Conservation (phyloP, 1,140 invertebrate species). For the Melanaphis sacchari region DNA sequence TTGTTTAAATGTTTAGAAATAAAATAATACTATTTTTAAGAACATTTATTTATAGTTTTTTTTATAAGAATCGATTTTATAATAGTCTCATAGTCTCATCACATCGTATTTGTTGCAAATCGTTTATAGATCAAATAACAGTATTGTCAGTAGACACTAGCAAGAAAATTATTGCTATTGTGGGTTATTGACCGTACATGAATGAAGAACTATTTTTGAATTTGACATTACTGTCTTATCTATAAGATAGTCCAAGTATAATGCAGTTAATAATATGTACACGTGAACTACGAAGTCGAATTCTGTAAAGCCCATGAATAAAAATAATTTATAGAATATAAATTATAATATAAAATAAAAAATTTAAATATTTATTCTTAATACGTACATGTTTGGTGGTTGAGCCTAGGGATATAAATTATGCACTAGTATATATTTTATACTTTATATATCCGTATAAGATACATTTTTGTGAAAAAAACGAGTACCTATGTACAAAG, state of each 20-base stretch:
- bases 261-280: neutral
- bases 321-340: neutral
- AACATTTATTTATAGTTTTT: neutral
- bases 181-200: slow-evolving; percentile 4
- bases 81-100: neutral
- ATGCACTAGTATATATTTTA: no score
- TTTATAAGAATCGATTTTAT: neutral
- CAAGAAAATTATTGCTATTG: slow-evolving; percentile 1
- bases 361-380: no score
- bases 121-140: neutral
- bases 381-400: no score
- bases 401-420: no score
- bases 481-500: no score
- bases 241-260: neutral
- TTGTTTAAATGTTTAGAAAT: neutral
- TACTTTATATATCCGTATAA: no score
- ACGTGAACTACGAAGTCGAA: neutral
- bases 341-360: neutral
- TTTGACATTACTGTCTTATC: slow-evolving; percentile 18
- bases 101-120: neutral
- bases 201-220: slow-evolving; percentile 3
- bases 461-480: no score
- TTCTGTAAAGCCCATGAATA: neutral
- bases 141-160: neutral
- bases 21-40: neutral